These are phyloP conservation scores for Python bivittatus DNA, from an alignment of 2,113 vertebrate genomes.

Conservation along the genomic window DNA sequence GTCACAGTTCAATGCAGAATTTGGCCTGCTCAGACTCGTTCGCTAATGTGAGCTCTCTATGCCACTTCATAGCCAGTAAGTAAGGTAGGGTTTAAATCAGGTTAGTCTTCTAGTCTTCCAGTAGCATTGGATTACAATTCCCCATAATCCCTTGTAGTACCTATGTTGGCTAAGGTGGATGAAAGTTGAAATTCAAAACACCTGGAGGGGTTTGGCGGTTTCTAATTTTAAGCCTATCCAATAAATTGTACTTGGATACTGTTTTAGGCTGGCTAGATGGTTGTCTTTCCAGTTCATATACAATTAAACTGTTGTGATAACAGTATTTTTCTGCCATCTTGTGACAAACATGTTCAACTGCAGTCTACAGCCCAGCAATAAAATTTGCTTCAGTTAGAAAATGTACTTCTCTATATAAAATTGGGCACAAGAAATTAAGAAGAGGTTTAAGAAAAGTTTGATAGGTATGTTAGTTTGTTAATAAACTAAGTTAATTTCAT, in stretches of 20 bases:
- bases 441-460: background rate
- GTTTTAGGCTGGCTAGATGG: background rate
- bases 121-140: background rate
- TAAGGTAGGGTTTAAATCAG: background rate
- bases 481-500: background rate
- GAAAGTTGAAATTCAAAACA: background rate
- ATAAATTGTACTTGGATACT: background rate
- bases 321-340: constrained; percentile 70
- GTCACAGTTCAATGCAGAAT: background rate
- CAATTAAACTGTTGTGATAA: background rate
- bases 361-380: constrained; percentile 4
- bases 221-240: background rate
- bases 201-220: background rate
- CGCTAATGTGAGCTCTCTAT: background rate
- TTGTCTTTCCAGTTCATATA: background rate
- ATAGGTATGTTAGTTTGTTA: background rate
- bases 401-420: rapidly evolving
- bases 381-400: rapidly evolving
- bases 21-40: background rate
- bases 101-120: background rate
- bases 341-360: constrained; percentile 58
- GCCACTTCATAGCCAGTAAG: background rate
- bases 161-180: background rate
- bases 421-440: background rate
- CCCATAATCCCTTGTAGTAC: background rate